A percentile compares a stretch with the other conserved stretches of the same genome.
These are phyloP conservation scores for Calycopis cecrops DNA, from an alignment of 1,140 invertebrate genomes.

Conservation along the genomic window DNA sequence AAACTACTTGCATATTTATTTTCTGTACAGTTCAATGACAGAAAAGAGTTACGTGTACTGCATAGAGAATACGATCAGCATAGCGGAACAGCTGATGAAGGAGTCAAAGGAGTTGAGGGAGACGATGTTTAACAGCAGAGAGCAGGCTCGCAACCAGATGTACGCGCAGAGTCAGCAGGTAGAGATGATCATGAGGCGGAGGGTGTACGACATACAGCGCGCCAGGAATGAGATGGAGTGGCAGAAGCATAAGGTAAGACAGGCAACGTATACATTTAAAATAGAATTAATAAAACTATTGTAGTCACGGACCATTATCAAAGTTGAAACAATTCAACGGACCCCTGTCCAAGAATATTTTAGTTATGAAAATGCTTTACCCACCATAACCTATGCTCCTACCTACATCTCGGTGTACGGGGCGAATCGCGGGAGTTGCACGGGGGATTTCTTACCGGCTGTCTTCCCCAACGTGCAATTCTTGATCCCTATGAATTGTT, in stretches of 20 bases:
- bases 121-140: slow-evolving; percentile 83
- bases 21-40: slow-evolving; percentile 68
- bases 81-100: slow-evolving; percentile 86
- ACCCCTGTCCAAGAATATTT: no score
- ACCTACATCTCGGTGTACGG: no score
- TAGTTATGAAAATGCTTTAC: no score
- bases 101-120: slow-evolving; percentile 86
- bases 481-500: no score
- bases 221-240: slow-evolving; percentile 91
- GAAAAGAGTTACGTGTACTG: slow-evolving; percentile 90
- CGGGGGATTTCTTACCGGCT: no score
- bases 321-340: no score
- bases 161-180: slow-evolving; percentile 86
- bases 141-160: slow-evolving; percentile 86
- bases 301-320: no score
- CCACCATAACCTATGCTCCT: no score
- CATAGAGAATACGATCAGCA: slow-evolving; percentile 83
- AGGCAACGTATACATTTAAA: background rate
- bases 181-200: slow-evolving; percentile 86
- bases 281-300: no score
- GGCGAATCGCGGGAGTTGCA: no score
- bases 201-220: slow-evolving; percentile 90
- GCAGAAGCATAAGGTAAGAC: slow-evolving; percentile 87
- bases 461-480: no score
- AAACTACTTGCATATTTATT: no score